A percentile compares a stretch with the other conserved stretches of the same genome.
Conservation (phyloP, 2,888 invertebrate species). For the Phrixothrix hirtus region DNA sequence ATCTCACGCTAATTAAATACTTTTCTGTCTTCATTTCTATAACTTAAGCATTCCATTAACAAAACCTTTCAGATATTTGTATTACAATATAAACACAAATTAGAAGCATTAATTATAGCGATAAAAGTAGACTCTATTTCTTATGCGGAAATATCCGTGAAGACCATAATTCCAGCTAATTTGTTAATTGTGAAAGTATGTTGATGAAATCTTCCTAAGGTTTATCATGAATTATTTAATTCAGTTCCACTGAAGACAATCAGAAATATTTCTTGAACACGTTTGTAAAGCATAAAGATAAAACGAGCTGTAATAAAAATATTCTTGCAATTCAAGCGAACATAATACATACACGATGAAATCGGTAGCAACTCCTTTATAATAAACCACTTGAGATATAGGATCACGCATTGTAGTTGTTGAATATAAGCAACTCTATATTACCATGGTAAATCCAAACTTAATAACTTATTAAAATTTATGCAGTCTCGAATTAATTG, state of each 20-base stretch:
- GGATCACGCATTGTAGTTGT: slow-evolving; percentile 33
- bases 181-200: neutral
- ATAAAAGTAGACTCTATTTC: neutral
- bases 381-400: slow-evolving; percentile 37
- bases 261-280: neutral
- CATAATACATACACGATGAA: slow-evolving; percentile 17
- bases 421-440: slow-evolving; percentile 27
- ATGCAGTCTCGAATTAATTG: slow-evolving; percentile 12
- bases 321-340: too few species aligned
- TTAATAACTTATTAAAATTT: slow-evolving; percentile 24
- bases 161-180: neutral
- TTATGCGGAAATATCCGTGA: neutral
- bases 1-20: too few species aligned
- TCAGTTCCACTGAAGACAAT: too few species aligned
- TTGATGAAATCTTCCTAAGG: neutral
- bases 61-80: too few species aligned
- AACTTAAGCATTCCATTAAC: too few species aligned
- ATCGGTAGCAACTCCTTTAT: slow-evolving; percentile 30
- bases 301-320: neutral
- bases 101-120: neutral
- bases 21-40: too few species aligned
- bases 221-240: too few species aligned
- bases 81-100: too few species aligned
- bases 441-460: slow-evolving; percentile 17
- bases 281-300: too few species aligned